Base-by-base conservation (phyloP, 2,113 vertebrate genomes). In the Athene noctua region DNA sequence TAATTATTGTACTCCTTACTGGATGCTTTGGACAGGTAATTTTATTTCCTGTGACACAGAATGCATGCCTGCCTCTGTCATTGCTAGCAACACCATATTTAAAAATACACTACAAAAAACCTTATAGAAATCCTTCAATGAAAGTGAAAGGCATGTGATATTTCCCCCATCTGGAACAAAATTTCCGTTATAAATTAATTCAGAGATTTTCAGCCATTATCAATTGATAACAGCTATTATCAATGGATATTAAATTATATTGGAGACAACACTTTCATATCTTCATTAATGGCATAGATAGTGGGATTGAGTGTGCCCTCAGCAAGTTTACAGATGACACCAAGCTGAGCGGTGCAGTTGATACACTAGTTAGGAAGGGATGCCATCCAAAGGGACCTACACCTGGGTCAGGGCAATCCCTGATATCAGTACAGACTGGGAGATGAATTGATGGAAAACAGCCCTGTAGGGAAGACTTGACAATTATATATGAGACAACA, bases 11-110 rank as follows among this genome's bases (percentile, higher is more conserved):
- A 6, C 7, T 65, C 34, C 12, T 32, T 26, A 32, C n/a, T 38
- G n/a, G 22, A 29, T 36, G 20, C 5, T 77, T 47, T 1, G 4
- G 70, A 81, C 46, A 11, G 13, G 10, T 27, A 9, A 25, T 9
- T 27, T n/a, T n/a, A 30, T 46, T 19, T 55, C 6, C 26, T 47
- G 23, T 49, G 29, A 8, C 34, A 65, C 3, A 77, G 20, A 18
- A 30, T 23, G 10, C 20, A 16, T 4, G 3, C 38, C n/a, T 70
- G 30, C 30, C 9, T 47, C 63, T 72, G 30, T 3, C 44, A 18
- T 13, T 70, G 38, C 19, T 42, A 14, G 6, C 0, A 2, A 22
- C 3, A 12, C 8, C 12, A 21, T 1, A 42, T 89, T 58, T 52
- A 47, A n/a, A 63, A 17, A 34, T 68, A n/a, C 40, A 3, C 17